Percentiles rank a stretch among this genome's conserved stretches.
These are phyloP conservation scores for Hypsibius dujardini DNA, from an alignment of 1,140 invertebrate genomes.

Conservation along the genomic window DNA sequence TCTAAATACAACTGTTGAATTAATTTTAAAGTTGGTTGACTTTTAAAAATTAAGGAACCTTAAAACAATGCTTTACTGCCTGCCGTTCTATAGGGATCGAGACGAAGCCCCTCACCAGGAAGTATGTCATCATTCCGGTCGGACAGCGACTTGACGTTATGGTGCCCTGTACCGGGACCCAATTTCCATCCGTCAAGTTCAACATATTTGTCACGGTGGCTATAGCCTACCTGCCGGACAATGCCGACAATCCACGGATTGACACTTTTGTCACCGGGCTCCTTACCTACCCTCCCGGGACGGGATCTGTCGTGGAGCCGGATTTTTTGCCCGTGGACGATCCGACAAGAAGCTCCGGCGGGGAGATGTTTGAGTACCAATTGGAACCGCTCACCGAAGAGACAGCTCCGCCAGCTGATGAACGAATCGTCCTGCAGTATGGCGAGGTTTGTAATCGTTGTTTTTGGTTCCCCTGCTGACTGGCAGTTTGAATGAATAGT, in stretches of 20 bases:
- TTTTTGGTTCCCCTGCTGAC: no score
- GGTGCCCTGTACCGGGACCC: background rate
- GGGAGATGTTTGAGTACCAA: background rate
- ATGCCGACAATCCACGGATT: background rate
- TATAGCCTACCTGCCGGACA: background rate
- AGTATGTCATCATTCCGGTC: background rate
- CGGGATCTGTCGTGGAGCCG: background rate
- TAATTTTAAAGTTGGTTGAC: no score
- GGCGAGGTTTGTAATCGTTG: background rate
- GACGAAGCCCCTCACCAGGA: background rate
- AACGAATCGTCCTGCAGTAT: background rate
- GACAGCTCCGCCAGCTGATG: background rate
- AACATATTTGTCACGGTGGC: background rate
- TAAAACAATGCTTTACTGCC: no score
- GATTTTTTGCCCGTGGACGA: background rate
- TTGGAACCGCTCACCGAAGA: background rate
- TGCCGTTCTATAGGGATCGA: background rate
- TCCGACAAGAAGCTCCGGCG: background rate
- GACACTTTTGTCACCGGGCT: background rate
- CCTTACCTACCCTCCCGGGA: background rate
- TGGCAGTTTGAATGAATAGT: no score
- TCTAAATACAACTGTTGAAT: no score
- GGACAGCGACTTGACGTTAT: conserved; percentile 14
- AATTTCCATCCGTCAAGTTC: background rate
- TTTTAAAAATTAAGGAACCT: no score